A percentile compares a stretch with the other conserved stretches of the same genome.
These are phyloP conservation scores for Drosophila quadrilineata DNA, from an alignment of 1,140 invertebrate species.

Conservation along the genomic window DNA sequence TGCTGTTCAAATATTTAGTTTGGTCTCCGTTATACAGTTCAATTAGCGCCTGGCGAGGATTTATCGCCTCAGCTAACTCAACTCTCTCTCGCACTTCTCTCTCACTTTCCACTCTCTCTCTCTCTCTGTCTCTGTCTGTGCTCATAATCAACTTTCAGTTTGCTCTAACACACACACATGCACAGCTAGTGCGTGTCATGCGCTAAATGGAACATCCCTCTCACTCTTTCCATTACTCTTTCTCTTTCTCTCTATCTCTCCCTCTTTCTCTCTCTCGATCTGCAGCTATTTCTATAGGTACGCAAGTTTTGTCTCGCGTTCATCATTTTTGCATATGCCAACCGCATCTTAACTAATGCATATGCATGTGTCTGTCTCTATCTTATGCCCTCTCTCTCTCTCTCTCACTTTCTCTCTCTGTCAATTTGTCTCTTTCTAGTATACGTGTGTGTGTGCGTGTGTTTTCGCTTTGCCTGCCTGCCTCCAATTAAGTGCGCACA, in stretches of 20 bases:
- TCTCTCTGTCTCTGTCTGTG: not conserved
- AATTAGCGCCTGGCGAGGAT: constrained; percentile 25
- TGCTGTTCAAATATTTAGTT: constrained; percentile 13
- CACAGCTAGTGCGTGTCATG: constrained; percentile 14
- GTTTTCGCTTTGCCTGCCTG: constrained; percentile 32
- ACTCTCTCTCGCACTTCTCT: not conserved
- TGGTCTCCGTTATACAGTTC: constrained; percentile 14
- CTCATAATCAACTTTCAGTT: constrained; percentile 35
- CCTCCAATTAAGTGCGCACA: constrained; percentile 69
- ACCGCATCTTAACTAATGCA: constrained; percentile 41
- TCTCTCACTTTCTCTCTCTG: no score
- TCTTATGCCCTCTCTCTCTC: no score
- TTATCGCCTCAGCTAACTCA: not conserved
- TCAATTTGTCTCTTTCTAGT: no score
- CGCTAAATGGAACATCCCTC: constrained; percentile 19
- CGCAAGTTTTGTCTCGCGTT: constrained; percentile 30
- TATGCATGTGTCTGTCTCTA: constrained; percentile 11
- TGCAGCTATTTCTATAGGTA: constrained; percentile 4
- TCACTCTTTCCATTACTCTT: no score
- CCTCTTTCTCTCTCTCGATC: no score
- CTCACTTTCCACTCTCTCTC: not conserved
- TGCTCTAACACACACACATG: not conserved
- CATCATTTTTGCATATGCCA: constrained; percentile 52
- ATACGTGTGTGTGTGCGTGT: not conserved
- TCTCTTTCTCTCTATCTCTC: no score